These are phyloP conservation scores for Aphaenogaster floridana DNA, from an alignment of 1,140 invertebrate genomes.

Conservation along the genomic window DNA sequence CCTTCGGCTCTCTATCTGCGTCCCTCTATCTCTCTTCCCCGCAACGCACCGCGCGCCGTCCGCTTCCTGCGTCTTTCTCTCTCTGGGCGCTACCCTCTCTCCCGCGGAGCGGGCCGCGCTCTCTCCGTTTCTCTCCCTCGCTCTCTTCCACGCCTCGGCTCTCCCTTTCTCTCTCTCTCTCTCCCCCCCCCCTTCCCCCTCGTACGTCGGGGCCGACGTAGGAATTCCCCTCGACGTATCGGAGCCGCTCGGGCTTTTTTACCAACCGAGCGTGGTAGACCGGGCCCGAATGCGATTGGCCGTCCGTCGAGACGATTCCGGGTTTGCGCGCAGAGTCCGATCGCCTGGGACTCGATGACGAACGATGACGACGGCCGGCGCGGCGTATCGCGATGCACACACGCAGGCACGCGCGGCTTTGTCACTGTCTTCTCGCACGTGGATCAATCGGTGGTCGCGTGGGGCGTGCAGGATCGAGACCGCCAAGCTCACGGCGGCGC, in stretches of 20 bases:
- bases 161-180: conserved; percentile 46
- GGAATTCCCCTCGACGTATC: conserved; percentile 71
- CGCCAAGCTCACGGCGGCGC: conserved; percentile 31
- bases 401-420: conserved; percentile 21
- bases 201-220: conserved; percentile 35
- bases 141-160: conserved; percentile 26
- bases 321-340: conserved; percentile 61
- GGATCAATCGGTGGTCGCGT: conserved; percentile 64
- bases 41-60: conserved; percentile 29
- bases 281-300: conserved; percentile 71
- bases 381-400: conserved; percentile 29
- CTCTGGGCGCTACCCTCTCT: conserved; percentile 49
- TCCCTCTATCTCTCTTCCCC: conserved; percentile 27
- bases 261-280: conserved; percentile 72
- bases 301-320: conserved; percentile 56
- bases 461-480: not conserved
- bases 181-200: conserved; percentile 1
- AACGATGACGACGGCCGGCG: conserved; percentile 48
- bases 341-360: conserved; percentile 51
- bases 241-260: conserved; percentile 72
- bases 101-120: not conserved
- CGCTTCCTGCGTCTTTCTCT: conserved; percentile 61
- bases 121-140: conserved; percentile 17
- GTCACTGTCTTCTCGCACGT: conserved; percentile 43
- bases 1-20: conserved; percentile 53